A percentile compares a stretch with the other conserved stretches of the same genome.
Conservation (phyloP, 2,888 invertebrate genomes). For the Platerodrilus igneus region DNA sequence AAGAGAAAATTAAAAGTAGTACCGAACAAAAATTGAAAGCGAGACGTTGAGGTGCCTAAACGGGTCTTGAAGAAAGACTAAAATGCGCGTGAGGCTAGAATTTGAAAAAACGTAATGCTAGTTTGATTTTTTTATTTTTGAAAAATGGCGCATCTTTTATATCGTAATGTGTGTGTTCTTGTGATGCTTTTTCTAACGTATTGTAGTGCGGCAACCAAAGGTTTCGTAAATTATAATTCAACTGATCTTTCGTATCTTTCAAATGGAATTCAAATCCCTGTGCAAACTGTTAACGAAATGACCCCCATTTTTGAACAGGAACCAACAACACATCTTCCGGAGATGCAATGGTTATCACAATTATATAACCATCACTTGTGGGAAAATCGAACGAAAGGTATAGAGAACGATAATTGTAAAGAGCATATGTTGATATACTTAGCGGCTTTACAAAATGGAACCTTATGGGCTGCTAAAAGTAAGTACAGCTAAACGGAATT, state of each 20-base stretch:
- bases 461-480: constrained; percentile 76
- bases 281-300: constrained; percentile 29
- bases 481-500: too few relatives aligned
- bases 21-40: too few relatives aligned
- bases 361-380: constrained; percentile 63
- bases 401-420: constrained; percentile 46
- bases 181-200: too few relatives aligned
- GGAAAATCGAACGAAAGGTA: constrained; percentile 36
- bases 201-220: constrained; percentile 30
- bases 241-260: constrained; percentile 46
- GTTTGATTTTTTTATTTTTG: too few relatives aligned
- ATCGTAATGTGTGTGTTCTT: too few relatives aligned
- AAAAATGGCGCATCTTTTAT: too few relatives aligned
- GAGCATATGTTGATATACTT: constrained; percentile 56
- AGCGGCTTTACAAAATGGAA: constrained; percentile 55
- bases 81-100: too few relatives aligned
- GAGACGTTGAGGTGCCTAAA: too few relatives aligned
- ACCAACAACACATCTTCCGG: constrained; percentile 37
- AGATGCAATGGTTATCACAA: constrained; percentile 62
- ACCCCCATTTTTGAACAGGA: constrained; percentile 29
- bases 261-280: constrained; percentile 46
- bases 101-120: too few relatives aligned
- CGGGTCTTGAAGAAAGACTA: too few relatives aligned
- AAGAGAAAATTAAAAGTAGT: too few relatives aligned
- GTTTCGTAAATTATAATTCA: constrained; percentile 40